Evolutionary conservation across 2,113 vertebrate species (phyloP).

Genomic region (Cyphomyrus plagiostoma): DNA sequence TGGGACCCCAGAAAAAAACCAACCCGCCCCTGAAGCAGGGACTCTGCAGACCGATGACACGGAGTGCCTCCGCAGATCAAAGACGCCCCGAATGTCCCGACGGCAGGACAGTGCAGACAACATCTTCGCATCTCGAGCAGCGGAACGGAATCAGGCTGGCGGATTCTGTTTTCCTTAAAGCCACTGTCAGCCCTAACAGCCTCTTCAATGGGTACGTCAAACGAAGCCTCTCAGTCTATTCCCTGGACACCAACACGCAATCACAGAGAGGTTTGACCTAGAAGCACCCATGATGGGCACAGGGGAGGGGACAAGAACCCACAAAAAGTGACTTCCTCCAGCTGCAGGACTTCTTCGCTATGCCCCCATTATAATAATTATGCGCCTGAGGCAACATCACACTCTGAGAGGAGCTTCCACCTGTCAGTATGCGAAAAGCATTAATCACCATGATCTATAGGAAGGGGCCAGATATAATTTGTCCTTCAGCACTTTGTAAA

Average conservation of each 20-base stretch:
- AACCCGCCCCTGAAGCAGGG: neutral
- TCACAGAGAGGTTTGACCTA: neutral
- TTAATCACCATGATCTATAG: conserved; percentile 20
- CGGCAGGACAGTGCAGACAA: neutral
- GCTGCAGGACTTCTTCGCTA: neutral
- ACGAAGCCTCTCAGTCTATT: neutral
- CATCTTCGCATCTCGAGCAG: neutral
- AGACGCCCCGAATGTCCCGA: neutral
- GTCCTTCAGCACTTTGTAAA: conserved; percentile 12
- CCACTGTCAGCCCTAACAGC: neutral
- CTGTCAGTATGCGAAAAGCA: neutral
- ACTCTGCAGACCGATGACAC: neutral
- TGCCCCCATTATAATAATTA: conserved; percentile 13
- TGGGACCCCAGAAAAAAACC: neutral
- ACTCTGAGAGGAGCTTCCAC: neutral
- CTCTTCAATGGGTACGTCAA: neutral
- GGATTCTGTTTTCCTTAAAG: neutral
- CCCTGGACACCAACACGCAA: neutral
- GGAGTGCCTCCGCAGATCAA: neutral
- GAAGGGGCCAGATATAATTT: conserved; percentile 17
- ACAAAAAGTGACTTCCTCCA: neutral
- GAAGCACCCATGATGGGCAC: neutral
- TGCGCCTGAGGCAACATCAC: neutral
- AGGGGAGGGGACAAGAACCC: neutral
- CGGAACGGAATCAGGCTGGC: neutral